Conservation (phyloP, 2,113 vertebrate genomes). For the Pelecanus crispus region DNA sequence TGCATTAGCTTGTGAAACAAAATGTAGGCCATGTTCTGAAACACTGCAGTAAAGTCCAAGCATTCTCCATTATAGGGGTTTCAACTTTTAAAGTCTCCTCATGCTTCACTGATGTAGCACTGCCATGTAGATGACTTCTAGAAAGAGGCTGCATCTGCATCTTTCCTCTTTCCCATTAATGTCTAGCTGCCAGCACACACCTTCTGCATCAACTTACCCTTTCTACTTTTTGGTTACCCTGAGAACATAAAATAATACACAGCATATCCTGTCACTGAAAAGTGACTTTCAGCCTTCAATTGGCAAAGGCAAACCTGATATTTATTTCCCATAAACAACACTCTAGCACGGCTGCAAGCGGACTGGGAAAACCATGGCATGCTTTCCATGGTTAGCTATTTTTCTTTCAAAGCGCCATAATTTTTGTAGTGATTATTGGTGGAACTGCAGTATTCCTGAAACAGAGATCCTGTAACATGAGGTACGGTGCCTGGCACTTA, state of each 20-base stretch:
- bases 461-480: not conserved
- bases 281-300: not conserved
- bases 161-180: not conserved
- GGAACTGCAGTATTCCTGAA: not conserved
- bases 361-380: not conserved
- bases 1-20: not conserved
- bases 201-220: not conserved
- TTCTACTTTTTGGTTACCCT: not conserved
- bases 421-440: not conserved
- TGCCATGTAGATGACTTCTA: not conserved
- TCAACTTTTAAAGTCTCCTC: not conserved
- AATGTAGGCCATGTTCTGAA: not conserved
- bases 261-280: not conserved
- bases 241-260: not conserved
- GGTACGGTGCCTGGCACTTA: too few relatives aligned
- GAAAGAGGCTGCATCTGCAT: not conserved
- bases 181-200: not conserved
- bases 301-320: not conserved
- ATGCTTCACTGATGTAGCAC: not conserved
- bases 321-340: not conserved
- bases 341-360: accelerated
- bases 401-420: not conserved
- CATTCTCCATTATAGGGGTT: not conserved
- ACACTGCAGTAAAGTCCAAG: not conserved
- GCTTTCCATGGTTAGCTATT: not conserved